These are phyloP conservation scores for Aphelinus atriplicis DNA, from an alignment of 1,140 invertebrate species.

Conservation along the genomic window DNA sequence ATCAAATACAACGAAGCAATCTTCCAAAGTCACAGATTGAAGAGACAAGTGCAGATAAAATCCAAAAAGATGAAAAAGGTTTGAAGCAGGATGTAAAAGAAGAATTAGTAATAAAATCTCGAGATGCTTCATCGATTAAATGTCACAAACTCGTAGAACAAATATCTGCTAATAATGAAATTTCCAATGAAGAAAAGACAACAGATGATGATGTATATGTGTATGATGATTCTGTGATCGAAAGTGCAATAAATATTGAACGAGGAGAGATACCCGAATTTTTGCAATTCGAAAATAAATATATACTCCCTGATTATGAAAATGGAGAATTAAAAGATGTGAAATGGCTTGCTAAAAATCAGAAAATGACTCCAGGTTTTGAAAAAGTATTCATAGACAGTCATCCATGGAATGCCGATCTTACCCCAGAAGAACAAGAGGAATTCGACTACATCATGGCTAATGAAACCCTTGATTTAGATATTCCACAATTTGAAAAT, in stretches of 20 bases:
- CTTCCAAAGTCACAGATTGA: too few relatives aligned
- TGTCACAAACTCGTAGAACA: neutral
- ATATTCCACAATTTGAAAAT: constrained; percentile 20
- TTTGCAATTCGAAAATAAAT: neutral
- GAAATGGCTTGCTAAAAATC: neutral
- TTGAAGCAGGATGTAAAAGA: too few relatives aligned
- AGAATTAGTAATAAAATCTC: too few relatives aligned
- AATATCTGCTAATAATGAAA: neutral
- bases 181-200: neutral
- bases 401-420: constrained; percentile 37
- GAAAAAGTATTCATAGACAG: constrained; percentile 25
- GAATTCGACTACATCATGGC: constrained; percentile 33
- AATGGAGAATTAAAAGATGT: constrained; percentile 11
- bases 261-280: neutral
- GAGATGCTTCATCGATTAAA: too few relatives aligned
- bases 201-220: too few relatives aligned
- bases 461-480: constrained; percentile 12
- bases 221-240: too few relatives aligned
- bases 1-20: too few relatives aligned
- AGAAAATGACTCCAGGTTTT: constrained; percentile 17
- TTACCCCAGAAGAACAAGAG: constrained; percentile 36
- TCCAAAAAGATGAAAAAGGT: too few relatives aligned
- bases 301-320: neutral
- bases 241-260: neutral
- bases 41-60: too few relatives aligned